phyloP scores from a whole-genome alignment of 2,797 vertebrate genomes.

The Microctenopoma stevenorrisi region DNA sequence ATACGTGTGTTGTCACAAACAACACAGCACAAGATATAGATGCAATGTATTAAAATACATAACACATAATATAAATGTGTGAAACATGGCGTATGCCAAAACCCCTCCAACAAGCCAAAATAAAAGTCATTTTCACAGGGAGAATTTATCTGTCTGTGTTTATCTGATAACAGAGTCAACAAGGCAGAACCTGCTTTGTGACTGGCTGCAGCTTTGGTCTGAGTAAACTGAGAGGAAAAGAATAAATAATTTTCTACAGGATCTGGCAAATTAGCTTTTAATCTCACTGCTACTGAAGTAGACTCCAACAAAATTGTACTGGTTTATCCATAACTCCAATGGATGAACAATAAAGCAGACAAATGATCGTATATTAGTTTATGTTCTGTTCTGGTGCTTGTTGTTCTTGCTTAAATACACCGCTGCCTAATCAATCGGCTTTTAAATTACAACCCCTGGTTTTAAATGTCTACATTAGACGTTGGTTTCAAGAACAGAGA shows the following conservation, averaged over 20 bases:
- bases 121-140: neutral
- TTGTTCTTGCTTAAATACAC: neutral
- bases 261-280: neutral
- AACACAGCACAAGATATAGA: neutral
- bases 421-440: neutral
- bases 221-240: neutral
- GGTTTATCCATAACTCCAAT: neutral
- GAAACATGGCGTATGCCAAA: neutral
- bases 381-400: neutral
- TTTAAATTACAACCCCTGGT: neutral
- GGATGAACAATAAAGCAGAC: no score
- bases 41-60: neutral
- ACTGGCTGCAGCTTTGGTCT: neutral
- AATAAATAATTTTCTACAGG: neutral
- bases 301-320: neutral
- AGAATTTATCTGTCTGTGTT: neutral
- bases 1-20: no score
- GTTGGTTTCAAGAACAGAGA: slow-evolving; percentile 13
- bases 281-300: neutral
- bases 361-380: neutral
- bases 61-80: neutral
- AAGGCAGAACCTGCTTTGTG: neutral
- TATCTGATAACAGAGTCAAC: neutral
- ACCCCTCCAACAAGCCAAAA: neutral
- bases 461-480: slow-evolving; percentile 8